Conservation (phyloP, 2,113 vertebrate genomes). For the Syngnathoides biaculeatus region DNA sequence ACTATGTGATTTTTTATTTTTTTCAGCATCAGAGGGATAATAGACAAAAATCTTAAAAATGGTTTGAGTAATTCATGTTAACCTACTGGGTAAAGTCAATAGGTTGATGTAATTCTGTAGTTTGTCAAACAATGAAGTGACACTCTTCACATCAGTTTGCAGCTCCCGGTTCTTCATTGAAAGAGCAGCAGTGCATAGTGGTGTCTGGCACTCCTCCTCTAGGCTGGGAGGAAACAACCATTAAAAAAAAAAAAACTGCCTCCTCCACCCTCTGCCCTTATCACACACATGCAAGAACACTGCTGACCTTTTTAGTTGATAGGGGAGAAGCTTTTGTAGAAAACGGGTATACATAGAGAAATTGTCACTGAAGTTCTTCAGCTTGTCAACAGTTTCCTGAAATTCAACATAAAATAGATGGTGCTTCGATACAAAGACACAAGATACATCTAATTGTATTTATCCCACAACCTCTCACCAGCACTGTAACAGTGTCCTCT, state of each 20-base stretch:
- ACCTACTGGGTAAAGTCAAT: slow-evolving; percentile 90
- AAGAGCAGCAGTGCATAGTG: slow-evolving; percentile 85
- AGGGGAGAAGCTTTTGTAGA: slow-evolving; percentile 95
- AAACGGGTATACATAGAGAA: slow-evolving; percentile 86
- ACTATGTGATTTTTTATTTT: not conserved
- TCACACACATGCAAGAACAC: slow-evolving; percentile 3
- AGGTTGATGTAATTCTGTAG: slow-evolving; percentile 84
- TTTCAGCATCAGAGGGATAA: not conserved
- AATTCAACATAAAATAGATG: slow-evolving; percentile 36
- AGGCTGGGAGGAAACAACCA: slow-evolving; percentile 70
- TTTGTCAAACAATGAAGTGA: slow-evolving; percentile 88
- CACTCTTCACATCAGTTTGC: slow-evolving; percentile 81
- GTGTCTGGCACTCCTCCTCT: slow-evolving; percentile 90
- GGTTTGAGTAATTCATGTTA: not conserved
- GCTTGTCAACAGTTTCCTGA: slow-evolving; percentile 90
- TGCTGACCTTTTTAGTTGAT: slow-evolving; percentile 92
- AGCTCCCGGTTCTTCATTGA: slow-evolving; percentile 84
- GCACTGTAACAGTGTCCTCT: slow-evolving; percentile 89
- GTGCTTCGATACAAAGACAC: not conserved
- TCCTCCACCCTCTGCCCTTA: slow-evolving; percentile 6
- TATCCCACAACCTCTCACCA: slow-evolving; percentile 74
- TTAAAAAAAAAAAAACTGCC: slow-evolving; percentile 11
- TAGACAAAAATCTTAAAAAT: not conserved
- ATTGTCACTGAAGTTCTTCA: slow-evolving; percentile 86
- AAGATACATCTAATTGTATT: not conserved